Percentiles rank a stretch among this genome's conserved stretches.
phyloP scores from a whole-genome alignment of 2,797 vertebrate species.

The Crypturellus tataupa region DNA sequence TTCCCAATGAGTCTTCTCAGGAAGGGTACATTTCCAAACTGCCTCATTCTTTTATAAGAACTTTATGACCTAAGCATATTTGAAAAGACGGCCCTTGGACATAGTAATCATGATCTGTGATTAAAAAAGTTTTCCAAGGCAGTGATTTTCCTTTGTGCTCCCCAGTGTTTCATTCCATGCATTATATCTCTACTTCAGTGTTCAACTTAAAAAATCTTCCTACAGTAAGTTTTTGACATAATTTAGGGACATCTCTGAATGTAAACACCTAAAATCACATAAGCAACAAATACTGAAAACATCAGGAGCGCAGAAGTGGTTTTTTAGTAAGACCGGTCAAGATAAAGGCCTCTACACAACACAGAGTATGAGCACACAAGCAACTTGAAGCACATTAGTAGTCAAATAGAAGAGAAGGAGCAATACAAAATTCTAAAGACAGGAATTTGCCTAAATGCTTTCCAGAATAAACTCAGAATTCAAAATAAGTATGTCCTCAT shows the following conservation, averaged over 20 bases:
- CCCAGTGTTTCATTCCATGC: background rate
- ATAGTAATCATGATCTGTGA: background rate
- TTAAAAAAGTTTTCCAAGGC: background rate
- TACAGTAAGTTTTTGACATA: background rate
- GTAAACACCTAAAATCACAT: background rate
- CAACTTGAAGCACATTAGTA: background rate
- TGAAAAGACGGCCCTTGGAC: background rate
- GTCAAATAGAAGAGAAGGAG: background rate
- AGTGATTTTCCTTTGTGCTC: background rate
- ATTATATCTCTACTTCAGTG: background rate
- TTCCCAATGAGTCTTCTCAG: background rate
- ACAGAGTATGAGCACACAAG: rapidly evolving
- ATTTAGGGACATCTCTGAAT: background rate
- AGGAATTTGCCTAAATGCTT: background rate
- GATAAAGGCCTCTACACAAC: background rate
- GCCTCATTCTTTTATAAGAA: background rate
- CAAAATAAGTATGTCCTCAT: background rate
- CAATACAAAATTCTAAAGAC: background rate
- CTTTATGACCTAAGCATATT: background rate
- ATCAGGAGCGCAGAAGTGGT: background rate
- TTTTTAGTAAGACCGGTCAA: background rate
- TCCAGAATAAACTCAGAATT: background rate
- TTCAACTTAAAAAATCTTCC: background rate
- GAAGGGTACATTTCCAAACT: background rate
- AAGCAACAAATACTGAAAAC: background rate